These are phyloP conservation scores for Nomada goodeniana DNA, from an alignment of 2,888 invertebrate genomes.

Conservation along the genomic window DNA sequence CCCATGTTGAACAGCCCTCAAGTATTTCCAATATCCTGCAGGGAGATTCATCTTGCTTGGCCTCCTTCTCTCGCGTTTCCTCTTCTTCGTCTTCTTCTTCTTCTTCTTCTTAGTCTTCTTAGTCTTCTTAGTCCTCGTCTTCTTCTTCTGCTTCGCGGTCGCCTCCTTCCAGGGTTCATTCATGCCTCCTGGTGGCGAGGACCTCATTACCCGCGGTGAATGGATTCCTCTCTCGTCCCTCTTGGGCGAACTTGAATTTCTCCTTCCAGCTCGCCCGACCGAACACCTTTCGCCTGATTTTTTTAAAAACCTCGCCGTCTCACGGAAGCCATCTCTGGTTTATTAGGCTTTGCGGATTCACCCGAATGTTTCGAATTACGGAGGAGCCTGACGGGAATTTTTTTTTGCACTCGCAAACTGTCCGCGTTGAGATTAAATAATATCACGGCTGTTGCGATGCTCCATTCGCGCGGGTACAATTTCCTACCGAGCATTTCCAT, in stretches of 20 bases:
- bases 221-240: constrained; percentile 71
- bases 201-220: constrained; percentile 82
- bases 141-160: constrained; percentile 43
- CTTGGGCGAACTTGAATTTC: constrained; percentile 41
- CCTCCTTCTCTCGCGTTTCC: constrained; percentile 4
- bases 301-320: constrained; percentile 38
- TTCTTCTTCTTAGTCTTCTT: not conserved
- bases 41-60: constrained; percentile 77
- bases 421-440: no score
- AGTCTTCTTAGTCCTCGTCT: not conserved
- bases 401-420: no score
- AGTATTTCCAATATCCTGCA: constrained; percentile 84
- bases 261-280: constrained; percentile 36
- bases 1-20: constrained; percentile 81
- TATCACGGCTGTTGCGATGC: no score
- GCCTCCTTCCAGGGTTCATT: constrained; percentile 77
- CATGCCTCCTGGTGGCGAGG: constrained; percentile 81
- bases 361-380: not conserved
- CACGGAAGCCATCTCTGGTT: constrained; percentile 33
- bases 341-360: not conserved
- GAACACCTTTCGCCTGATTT: constrained; percentile 7
- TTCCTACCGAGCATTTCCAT: no score
- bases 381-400: no score
- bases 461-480: no score
- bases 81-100: constrained; percentile 29